These are phyloP conservation scores for Leistus spinibarbis DNA, from an alignment of 2,888 invertebrate genomes.

Conservation along the genomic window DNA sequence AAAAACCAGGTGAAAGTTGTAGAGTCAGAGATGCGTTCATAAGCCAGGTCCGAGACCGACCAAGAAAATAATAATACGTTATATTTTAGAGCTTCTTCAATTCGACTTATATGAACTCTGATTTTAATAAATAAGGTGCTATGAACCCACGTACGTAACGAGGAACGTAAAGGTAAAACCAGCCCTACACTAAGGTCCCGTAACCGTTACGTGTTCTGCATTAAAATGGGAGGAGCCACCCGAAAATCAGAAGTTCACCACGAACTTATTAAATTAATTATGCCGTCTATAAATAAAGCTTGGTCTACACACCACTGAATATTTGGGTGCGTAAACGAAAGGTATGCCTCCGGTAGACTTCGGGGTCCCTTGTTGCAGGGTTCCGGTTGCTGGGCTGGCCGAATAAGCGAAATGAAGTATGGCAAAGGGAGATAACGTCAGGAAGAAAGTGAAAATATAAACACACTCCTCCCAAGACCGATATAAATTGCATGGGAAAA, in stretches of 20 bases:
- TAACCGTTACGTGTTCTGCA: too few species aligned
- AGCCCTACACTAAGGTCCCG: too few species aligned
- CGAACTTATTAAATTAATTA: background rate
- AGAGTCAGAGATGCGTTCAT: too few species aligned
- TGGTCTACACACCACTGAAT: background rate
- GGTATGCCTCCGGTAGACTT: background rate
- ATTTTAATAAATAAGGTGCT: too few species aligned
- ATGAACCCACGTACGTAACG: too few species aligned
- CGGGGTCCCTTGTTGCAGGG: background rate
- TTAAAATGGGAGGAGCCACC: too few species aligned
- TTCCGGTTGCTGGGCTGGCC: background rate
- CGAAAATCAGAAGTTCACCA: background rate
- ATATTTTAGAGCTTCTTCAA: too few species aligned
- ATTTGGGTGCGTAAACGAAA: background rate
- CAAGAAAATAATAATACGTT: too few species aligned
- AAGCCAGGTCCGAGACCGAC: too few species aligned
- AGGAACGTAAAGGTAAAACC: too few species aligned
- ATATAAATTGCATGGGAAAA: background rate
- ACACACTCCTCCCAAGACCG: background rate
- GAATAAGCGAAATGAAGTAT: background rate
- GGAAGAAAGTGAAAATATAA: conserved; percentile 2
- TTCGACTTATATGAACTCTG: too few species aligned
- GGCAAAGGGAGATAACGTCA: background rate
- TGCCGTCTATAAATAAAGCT: background rate
- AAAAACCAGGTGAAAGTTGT: too few species aligned